Conservation (phyloP, 2,113 vertebrate species). For the Lonchura striata region DNA sequence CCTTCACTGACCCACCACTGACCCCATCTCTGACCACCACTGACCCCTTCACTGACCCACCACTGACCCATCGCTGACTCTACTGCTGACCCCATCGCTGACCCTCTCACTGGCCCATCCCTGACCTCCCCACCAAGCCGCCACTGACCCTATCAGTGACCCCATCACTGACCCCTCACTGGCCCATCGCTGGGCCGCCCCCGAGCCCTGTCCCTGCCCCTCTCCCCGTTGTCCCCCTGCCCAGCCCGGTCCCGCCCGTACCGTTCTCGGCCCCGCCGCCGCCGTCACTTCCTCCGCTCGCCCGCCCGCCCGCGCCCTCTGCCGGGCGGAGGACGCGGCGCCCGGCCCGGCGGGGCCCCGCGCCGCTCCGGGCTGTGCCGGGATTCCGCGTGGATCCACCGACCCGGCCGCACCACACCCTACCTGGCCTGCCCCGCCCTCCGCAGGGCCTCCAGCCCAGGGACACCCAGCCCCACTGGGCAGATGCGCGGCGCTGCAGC, state of each 20-base stretch:
- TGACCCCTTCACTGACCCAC: too few relatives aligned
- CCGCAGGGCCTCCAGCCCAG: background rate
- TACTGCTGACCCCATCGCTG: too few relatives aligned
- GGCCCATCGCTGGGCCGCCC: background rate
- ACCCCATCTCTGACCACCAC: too few relatives aligned
- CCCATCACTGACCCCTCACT: background rate
- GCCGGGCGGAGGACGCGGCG: background rate
- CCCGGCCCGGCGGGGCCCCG: background rate
- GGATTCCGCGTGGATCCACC: rapidly evolving
- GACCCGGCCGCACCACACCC: background rate
- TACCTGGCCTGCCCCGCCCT: background rate
- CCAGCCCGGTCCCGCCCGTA: background rate
- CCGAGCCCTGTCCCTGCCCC: background rate
- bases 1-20: too few relatives aligned
- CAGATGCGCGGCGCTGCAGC: background rate
- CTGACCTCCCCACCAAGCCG: background rate
- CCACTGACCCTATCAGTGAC: too few relatives aligned
- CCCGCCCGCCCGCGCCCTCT: background rate
- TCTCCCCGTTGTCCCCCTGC: background rate
- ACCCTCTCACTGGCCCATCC: background rate
- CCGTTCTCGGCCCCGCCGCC: background rate
- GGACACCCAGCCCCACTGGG: background rate
- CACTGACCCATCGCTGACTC: background rate
- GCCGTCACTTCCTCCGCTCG: background rate
- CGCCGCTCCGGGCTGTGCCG: background rate